These are phyloP conservation scores for Macquaria ambigua DNA, from an alignment of 2,113 vertebrate species.

Conservation along the genomic window DNA sequence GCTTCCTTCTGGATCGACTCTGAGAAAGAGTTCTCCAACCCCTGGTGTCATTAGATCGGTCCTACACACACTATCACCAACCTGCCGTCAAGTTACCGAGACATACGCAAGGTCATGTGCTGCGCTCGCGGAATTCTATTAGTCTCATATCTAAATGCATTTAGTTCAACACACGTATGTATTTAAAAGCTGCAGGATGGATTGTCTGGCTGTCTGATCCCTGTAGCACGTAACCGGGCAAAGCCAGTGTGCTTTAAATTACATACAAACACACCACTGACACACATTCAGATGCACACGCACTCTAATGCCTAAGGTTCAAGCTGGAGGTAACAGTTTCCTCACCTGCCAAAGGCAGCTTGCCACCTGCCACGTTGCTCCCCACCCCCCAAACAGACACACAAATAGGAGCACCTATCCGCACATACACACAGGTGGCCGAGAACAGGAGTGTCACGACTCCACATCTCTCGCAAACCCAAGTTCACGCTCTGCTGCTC, in stretches of 20 bases:
- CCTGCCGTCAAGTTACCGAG: slow-evolving; percentile 44
- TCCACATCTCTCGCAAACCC: slow-evolving; percentile 60
- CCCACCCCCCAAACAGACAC: slow-evolving; percentile 23
- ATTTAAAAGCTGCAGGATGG: slow-evolving; percentile 34
- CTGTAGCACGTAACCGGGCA: slow-evolving; percentile 7
- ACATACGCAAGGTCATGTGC: slow-evolving; percentile 50
- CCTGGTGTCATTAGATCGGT: slow-evolving; percentile 65
- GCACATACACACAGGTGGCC: slow-evolving; percentile 69
- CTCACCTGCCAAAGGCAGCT: slow-evolving; percentile 60
- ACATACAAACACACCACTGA: slow-evolving; percentile 3
- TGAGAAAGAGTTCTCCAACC: slow-evolving; percentile 70
- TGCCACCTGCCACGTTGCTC: slow-evolving; percentile 54
- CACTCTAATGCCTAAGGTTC: slow-evolving; percentile 39
- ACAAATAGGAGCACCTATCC: slow-evolving; percentile 41
- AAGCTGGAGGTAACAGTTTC: slow-evolving; percentile 70
- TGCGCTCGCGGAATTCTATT: slow-evolving; percentile 26
- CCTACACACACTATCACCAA: slow-evolving; percentile 41
- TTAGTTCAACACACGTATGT: slow-evolving; percentile 11
- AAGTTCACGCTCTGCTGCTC: slow-evolving; percentile 75
- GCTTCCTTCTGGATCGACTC: slow-evolving; percentile 78
- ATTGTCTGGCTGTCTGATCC: slow-evolving; percentile 5
- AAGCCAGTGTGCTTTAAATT: slow-evolving; percentile 9
- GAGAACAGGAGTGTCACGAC: slow-evolving; percentile 74
- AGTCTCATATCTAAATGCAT: slow-evolving; percentile 32
- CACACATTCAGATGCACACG: slow-evolving; percentile 14